Base-by-base conservation (phyloP, 2,797 vertebrate species). In the Urophycis tenuis region DNA sequence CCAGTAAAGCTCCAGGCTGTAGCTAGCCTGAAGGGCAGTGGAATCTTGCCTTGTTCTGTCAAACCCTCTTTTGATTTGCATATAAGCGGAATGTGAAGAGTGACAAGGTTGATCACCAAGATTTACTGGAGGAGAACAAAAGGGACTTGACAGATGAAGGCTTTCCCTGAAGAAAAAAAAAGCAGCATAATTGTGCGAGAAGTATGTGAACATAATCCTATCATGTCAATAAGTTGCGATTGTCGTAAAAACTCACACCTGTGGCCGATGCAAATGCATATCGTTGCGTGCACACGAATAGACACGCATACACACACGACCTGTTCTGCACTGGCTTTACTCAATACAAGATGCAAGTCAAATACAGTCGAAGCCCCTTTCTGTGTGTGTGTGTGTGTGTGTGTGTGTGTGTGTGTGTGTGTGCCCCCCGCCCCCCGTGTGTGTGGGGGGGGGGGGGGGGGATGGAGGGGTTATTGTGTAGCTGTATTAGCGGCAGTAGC, bases 281-380 rank as follows among this genome's bases (percentile, higher is more conserved):
- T 85, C 70, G 78, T 71, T 78, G 9, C 49, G 70, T 0, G 0
- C 76, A 36, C 35, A 36, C 9, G 35, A 36, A 36, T 36, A 49
- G 5, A 19, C 45, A 17, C 14, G 45, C 17, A 49, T 19, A 49
- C 45, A 49, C 45, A 49, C 45, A 17, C 3, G 19, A 49, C 45
- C 45, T 49, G 45, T 49, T 49, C 19, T 17, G 2, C 2, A 17
- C 45, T 49, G 74, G 30, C 73, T 73, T 78, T 64, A 31, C 76
- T 53, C 5, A 29, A 80, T 81, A 70, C 76, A 11, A 22, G 15
- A 85, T 17, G 72, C 34, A 36, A 79, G 84, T 87, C 86, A 91
- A 84, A 80, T 78, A 39, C 74, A 41, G 36, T 32, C 35, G 78
- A 74, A 79, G 78, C 35, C 71, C 69, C 32, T 81, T 71, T 73